Percentiles rank a stretch among this genome's conserved stretches.
phyloP scores from a whole-genome alignment of 2,113 vertebrate species.

The Delphinus delphis region DNA sequence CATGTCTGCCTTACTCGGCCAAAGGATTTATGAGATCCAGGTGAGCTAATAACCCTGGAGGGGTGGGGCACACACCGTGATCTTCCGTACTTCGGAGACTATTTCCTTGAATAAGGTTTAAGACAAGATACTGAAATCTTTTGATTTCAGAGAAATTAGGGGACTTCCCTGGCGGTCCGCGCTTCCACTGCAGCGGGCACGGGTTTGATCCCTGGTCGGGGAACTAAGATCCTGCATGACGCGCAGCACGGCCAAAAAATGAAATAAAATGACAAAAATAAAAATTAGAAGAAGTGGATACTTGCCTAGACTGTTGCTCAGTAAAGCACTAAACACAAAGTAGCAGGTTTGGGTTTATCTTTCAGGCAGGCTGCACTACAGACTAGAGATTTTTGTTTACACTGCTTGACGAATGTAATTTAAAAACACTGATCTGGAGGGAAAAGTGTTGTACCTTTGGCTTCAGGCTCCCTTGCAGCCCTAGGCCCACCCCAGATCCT shows the following conservation, averaged over 20 bases:
- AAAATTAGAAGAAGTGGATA: no score
- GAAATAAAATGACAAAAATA: no score
- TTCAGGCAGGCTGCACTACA: background rate
- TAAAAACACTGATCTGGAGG: background rate
- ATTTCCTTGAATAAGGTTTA: background rate
- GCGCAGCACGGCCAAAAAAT: no score
- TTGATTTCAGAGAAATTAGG: background rate
- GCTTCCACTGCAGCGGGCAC: no score
- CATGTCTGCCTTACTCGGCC: background rate
- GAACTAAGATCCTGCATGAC: no score
- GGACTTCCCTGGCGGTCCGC: no score
- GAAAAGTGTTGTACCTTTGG: background rate
- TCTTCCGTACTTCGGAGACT: background rate
- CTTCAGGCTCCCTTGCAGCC: background rate
- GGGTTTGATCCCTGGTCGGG: no score
- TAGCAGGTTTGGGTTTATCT: background rate
- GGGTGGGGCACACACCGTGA: no score
- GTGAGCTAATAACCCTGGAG: background rate
- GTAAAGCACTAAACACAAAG: background rate
- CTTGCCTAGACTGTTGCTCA: background rate
- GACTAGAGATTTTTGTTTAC: background rate
- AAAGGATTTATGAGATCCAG: background rate
- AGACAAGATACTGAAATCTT: background rate
- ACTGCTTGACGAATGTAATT: background rate
- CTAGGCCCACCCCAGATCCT: background rate